These are phyloP conservation scores for Arion vulgaris DNA, from an alignment of 1,140 invertebrate genomes.

Conservation along the genomic window DNA sequence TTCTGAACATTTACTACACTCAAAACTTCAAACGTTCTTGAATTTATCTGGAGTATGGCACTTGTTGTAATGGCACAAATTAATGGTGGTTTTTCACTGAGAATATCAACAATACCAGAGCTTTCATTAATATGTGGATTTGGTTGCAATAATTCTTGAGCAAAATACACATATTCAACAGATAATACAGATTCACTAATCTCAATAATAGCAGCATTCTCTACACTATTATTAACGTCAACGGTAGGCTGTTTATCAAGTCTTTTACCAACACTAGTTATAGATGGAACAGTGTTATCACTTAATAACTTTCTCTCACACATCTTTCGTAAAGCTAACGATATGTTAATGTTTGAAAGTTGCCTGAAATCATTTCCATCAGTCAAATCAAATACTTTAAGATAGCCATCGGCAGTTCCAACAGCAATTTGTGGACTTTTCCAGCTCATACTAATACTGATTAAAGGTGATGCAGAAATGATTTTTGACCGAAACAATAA, in stretches of 20 bases:
- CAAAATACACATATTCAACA: slow-evolving; percentile 35
- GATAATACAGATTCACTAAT: slow-evolving; percentile 49
- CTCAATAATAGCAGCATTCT: slow-evolving; percentile 14
- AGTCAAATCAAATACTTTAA: slow-evolving; percentile 67
- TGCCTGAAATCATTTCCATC: slow-evolving; percentile 67
- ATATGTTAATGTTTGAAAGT: slow-evolving; percentile 61
- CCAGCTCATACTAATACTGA: slow-evolving; percentile 66
- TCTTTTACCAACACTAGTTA: not conserved
- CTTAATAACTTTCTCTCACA: not conserved
- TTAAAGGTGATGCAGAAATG: slow-evolving; percentile 63
- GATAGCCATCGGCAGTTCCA: slow-evolving; percentile 65
- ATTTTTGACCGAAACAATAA: slow-evolving; percentile 66
- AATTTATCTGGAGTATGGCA: slow-evolving; percentile 61
- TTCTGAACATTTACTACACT: slow-evolving; percentile 39
- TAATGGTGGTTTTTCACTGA: slow-evolving; percentile 53
- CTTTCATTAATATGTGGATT: not conserved
- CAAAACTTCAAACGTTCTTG: slow-evolving; percentile 59
- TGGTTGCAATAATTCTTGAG: not conserved
- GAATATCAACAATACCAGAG: slow-evolving; percentile 39
- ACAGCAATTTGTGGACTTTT: slow-evolving; percentile 59
- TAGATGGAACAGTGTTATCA: not conserved
- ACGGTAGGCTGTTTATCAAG: not conserved
- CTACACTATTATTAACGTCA: slow-evolving; percentile 10
- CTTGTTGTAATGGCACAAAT: slow-evolving; percentile 63
- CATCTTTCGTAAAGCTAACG: not conserved